These are phyloP conservation scores for Oncorhynchus mykiss DNA, from an alignment of 2,113 vertebrate genomes.

Conservation along the genomic window DNA sequence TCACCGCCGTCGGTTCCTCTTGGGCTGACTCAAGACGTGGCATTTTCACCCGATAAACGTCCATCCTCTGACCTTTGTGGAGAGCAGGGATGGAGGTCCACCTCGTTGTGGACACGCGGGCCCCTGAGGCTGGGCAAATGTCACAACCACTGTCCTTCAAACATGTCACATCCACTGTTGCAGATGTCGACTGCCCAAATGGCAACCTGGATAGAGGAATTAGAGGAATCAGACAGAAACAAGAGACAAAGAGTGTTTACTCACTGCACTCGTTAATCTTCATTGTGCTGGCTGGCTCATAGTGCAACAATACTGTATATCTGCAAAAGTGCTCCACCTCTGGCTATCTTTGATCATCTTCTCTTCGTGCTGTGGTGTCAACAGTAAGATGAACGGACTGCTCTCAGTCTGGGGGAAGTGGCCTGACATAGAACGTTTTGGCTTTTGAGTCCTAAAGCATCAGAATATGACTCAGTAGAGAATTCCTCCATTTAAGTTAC, in stretches of 20 bases:
- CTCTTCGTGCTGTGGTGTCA: too few species aligned
- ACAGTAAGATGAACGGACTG: too few species aligned
- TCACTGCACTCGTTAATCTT: too few species aligned
- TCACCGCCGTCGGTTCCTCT: neutral
- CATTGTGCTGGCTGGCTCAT: too few species aligned
- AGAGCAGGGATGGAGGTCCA: neutral
- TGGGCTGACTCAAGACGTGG: slow-evolving; percentile 21
- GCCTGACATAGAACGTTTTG: too few species aligned
- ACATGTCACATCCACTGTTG: neutral
- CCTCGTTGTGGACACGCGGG: neutral
- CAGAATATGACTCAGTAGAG: neutral
- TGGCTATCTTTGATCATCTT: too few species aligned
- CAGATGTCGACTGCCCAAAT: slow-evolving; percentile 20
- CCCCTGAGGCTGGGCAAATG: slow-evolving; percentile 22
- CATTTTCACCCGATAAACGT: slow-evolving; percentile 32
- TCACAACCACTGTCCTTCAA: slow-evolving; percentile 31
- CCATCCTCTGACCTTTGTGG: slow-evolving; percentile 32
- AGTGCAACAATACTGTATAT: too few species aligned
- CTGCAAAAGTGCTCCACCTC: too few species aligned
- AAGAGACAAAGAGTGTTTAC: neutral
- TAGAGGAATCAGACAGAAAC: neutral
- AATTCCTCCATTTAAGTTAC: neutral
- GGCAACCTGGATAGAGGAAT: slow-evolving; percentile 16
- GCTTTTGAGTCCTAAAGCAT: neutral
- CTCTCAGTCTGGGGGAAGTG: too few species aligned